Conservation (phyloP, 2,888 invertebrate species). For the Tachina fera region DNA sequence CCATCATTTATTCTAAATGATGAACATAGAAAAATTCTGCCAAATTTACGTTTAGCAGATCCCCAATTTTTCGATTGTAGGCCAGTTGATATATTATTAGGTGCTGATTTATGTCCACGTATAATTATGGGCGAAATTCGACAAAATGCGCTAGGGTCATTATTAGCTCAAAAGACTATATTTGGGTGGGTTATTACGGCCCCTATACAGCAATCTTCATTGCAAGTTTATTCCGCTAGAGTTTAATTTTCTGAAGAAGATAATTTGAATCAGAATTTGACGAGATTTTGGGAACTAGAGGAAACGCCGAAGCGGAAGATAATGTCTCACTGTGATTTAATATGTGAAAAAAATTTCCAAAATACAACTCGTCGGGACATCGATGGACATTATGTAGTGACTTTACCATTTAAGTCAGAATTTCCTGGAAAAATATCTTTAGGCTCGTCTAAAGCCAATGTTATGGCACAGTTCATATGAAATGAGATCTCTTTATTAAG, state of each 20-base stretch:
- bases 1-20: background rate
- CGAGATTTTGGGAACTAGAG: slow-evolving; percentile 6
- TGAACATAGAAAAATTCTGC: background rate
- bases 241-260: background rate
- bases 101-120: background rate
- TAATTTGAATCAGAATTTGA: background rate
- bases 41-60: background rate
- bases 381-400: background rate
- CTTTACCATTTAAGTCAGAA: background rate
- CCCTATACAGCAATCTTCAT: background rate
- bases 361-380: background rate
- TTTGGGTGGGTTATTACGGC: too few relatives aligned
- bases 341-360: background rate
- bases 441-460: background rate
- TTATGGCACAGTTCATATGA: background rate
- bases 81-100: background rate
- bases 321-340: background rate
- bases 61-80: background rate
- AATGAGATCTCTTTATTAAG: background rate
- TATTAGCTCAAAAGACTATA: too few relatives aligned
- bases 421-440: background rate
- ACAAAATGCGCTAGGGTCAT: too few relatives aligned
- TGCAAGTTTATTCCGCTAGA: background rate
- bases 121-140: too few relatives aligned
- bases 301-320: background rate